Percentiles rank a stretch among this genome's conserved stretches.
Conservation (phyloP, 2,888 invertebrate genomes). For the Stenchaetothrips biformis region DNA sequence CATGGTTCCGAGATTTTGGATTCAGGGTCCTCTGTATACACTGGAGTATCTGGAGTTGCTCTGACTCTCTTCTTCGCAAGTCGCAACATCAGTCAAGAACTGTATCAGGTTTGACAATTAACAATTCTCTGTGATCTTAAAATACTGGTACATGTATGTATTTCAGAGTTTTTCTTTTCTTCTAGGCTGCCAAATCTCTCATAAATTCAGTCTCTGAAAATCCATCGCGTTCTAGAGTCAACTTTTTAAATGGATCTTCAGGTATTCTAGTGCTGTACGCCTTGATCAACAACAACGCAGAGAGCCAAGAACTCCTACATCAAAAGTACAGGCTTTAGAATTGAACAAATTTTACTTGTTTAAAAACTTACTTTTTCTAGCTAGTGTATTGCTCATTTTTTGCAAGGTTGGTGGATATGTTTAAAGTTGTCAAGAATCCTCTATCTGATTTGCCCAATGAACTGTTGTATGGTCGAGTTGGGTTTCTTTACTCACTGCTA, state of each 20-base stretch:
- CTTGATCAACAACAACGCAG: constrained; percentile 55
- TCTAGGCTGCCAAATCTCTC: constrained; percentile 48
- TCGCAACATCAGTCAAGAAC: constrained; percentile 40
- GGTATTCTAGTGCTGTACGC: constrained; percentile 62
- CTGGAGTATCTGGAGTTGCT: constrained; percentile 68
- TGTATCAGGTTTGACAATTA: constrained; percentile 40
- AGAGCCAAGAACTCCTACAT: constrained; percentile 51
- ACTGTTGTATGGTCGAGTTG: constrained; percentile 76
- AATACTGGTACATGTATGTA: constrained; percentile 38
- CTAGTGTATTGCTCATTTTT: constrained; percentile 33
- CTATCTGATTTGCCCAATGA: constrained; percentile 65
- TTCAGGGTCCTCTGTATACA: constrained; percentile 64
- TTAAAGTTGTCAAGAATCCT: constrained; percentile 53
- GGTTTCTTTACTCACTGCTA: constrained; percentile 73
- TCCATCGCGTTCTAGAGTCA: constrained; percentile 51
- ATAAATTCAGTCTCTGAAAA: constrained; percentile 47
- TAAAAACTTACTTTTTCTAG: constrained; percentile 32
- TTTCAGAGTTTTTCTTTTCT: constrained; percentile 33
- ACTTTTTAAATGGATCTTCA: constrained; percentile 64
- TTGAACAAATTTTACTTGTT: constrained; percentile 14
- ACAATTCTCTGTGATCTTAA: constrained; percentile 36
- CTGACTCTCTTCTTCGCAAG: constrained; percentile 56
- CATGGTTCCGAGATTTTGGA: background rate
- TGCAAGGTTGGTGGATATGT: constrained; percentile 52
- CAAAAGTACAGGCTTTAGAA: constrained; percentile 48